Evolutionary conservation across 2,888 invertebrate genomes (phyloP), one percentile per base, ranked within the genome.

Genomic region (Drepanosiphum platanoidis): DNA sequence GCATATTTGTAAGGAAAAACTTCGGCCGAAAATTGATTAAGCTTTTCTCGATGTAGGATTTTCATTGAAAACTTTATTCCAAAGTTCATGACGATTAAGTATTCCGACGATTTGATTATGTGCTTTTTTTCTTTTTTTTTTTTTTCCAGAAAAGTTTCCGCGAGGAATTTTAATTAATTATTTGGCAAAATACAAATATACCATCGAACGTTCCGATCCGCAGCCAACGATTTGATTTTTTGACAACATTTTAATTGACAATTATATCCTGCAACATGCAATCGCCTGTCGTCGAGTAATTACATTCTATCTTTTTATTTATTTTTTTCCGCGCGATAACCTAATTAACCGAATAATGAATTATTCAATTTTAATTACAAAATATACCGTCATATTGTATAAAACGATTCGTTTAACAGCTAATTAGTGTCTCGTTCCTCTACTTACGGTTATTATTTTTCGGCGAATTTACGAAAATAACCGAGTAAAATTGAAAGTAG

Each of bases 1-100:
- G 52, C 36, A 70, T 80, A 70, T 70, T 81, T 58, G 52, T 81
- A 70, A 36, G 30, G 70, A 80, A 80, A 80, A 80, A 70, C 80
- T 70, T 52, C 0, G 22, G 13, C 52, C 27, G 52, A 81, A 70
- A 81, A 81, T 81, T 71, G 70, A 81, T 71, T 71, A 81, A 81
- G 70, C 27, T 71, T 70, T 70, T 3, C 80, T 70, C 11, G 13
- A 18, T 36, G 36, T 52, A 58, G 7, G n/a, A 18, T 18, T 27
- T 39, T 18, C 22, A 36, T 36, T 36, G 80, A 71, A 71, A 81
- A 81, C 70, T 81, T 81, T 68, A 68, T 70, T 70, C 52, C 32
- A 70, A 52, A 70, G 34, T 80, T 70, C 52, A 13, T 58, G 70
- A 70, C 70, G 58, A 71, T 71, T 70, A 70, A 79, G 42, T 58